A percentile compares a stretch with the other conserved stretches of the same genome.
phyloP scores from a whole-genome alignment of 1,140 invertebrate genomes.

The Macrocentrus cingulum region DNA sequence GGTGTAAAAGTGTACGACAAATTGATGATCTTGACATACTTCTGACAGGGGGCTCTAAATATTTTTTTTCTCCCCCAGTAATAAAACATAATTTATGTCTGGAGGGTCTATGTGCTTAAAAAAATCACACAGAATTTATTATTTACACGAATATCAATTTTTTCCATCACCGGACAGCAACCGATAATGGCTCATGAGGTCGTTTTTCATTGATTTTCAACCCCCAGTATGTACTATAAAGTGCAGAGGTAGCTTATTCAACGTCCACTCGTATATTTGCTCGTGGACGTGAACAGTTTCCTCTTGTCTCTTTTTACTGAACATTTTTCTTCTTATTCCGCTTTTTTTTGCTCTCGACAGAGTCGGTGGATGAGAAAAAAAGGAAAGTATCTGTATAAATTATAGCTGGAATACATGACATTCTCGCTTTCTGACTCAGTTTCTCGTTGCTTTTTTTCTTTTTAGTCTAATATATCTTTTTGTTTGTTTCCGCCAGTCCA shows the following conservation, averaged over 20 bases:
- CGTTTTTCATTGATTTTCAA: constrained; percentile 13
- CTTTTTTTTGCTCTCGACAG: constrained; percentile 24
- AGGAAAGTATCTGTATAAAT: constrained; percentile 40
- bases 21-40: constrained; percentile 11
- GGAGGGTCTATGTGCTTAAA: too few relatives aligned
- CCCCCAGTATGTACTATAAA: not conserved
- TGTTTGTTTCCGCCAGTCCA: constrained; percentile 35
- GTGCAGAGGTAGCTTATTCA: constrained; percentile 33
- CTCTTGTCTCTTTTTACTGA: constrained; percentile 7
- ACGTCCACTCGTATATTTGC: constrained; percentile 42
- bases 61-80: not conserved
- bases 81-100: constrained; percentile 7
- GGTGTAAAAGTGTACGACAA: not conserved
- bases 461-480: constrained; percentile 15
- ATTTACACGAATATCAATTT: not conserved
- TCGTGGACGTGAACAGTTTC: constrained; percentile 34
- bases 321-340: constrained; percentile 26
- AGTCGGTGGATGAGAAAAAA: constrained; percentile 25
- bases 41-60: not conserved
- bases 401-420: constrained; percentile 35
- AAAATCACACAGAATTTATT: not conserved
- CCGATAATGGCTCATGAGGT: constrained; percentile 10
- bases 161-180: not conserved
- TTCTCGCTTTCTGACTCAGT: not conserved
- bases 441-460: constrained; percentile 4